Percentiles rank a stretch among this genome's conserved stretches.
Conservation (phyloP, 2,113 vertebrate genomes). For the Sinocyclocheilus anshuiensis region DNA sequence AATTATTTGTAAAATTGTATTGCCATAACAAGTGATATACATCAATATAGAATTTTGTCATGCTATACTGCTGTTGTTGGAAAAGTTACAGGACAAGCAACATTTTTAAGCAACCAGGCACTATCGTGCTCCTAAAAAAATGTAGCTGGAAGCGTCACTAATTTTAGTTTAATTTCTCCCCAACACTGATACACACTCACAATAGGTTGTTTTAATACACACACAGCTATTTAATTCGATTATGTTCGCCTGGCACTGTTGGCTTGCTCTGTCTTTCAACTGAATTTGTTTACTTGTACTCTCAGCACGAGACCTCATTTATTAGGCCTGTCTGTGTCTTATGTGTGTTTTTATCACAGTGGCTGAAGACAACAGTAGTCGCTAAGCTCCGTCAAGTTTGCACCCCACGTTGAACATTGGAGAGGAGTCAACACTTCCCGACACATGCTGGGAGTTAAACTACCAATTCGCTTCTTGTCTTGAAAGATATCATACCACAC, state of each 20-base stretch:
- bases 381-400: conserved; percentile 18
- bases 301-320: conserved; percentile 31
- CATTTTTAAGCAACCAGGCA: not conserved
- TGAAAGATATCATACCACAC: conserved; percentile 20
- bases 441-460: conserved; percentile 31
- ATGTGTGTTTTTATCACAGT: not conserved
- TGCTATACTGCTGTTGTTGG: not conserved
- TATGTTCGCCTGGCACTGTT: conserved; percentile 14
- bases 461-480: conserved; percentile 11
- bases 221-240: conserved; percentile 30
- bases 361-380: conserved; percentile 21
- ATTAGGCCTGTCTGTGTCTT: conserved; percentile 20
- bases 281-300: conserved; percentile 27
- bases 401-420: conserved; percentile 11
- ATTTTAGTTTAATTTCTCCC: conserved; percentile 18
- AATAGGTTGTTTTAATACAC: conserved; percentile 10
- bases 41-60: not conserved
- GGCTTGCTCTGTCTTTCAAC: not conserved
- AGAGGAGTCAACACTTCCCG: conserved; percentile 29
- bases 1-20: not conserved
- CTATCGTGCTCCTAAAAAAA: not conserved
- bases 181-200: conserved; percentile 8
- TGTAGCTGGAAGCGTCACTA: not conserved
- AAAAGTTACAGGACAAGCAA: not conserved
- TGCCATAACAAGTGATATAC: not conserved